Evolutionary conservation across 2,888 invertebrate genomes (phyloP).

Genomic region (Agrotis exclamationis): DNA sequence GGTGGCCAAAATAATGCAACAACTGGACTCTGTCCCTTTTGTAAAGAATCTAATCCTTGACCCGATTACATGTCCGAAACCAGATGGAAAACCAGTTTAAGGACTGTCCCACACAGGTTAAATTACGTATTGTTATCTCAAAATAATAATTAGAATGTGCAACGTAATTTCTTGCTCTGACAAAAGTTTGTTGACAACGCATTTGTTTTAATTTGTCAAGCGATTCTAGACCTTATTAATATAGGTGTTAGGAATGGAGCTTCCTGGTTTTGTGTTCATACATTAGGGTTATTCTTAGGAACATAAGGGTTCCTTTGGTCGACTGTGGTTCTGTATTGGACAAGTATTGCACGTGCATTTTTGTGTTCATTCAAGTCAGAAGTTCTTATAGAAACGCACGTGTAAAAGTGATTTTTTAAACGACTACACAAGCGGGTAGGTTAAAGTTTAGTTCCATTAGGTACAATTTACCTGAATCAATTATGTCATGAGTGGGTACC

Average conservation of each 20-base stretch:
- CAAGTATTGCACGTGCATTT: constrained; percentile 33
- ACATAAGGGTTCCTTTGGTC: constrained; percentile 24
- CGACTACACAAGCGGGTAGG: neutral
- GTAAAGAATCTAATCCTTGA: constrained; percentile 80
- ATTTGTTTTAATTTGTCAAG: constrained; percentile 19
- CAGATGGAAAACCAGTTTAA: constrained; percentile 73
- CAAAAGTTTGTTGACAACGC: constrained; percentile 56
- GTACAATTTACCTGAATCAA: neutral
- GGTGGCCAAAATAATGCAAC: constrained; percentile 79
- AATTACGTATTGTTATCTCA: constrained; percentile 77
- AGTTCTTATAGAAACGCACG: neutral
- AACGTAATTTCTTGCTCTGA: constrained; percentile 57
- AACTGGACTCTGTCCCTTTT: constrained; percentile 69
- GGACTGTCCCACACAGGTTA: constrained; percentile 82
- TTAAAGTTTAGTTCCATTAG: neutral
- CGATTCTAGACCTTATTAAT: constrained; percentile 25
- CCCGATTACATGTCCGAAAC: constrained; percentile 71
- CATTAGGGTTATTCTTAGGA: constrained; percentile 33
- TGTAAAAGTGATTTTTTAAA: neutral
- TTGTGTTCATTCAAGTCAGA: constrained; percentile 14
- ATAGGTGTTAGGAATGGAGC: neutral
- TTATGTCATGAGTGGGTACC: constrained; percentile 6
- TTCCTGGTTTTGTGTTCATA: constrained; percentile 19
- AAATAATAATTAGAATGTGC: constrained; percentile 63
- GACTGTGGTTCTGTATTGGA: constrained; percentile 11